phyloP scores from a whole-genome alignment of 2,113 vertebrate species.

The Pachyramphus minor region DNA sequence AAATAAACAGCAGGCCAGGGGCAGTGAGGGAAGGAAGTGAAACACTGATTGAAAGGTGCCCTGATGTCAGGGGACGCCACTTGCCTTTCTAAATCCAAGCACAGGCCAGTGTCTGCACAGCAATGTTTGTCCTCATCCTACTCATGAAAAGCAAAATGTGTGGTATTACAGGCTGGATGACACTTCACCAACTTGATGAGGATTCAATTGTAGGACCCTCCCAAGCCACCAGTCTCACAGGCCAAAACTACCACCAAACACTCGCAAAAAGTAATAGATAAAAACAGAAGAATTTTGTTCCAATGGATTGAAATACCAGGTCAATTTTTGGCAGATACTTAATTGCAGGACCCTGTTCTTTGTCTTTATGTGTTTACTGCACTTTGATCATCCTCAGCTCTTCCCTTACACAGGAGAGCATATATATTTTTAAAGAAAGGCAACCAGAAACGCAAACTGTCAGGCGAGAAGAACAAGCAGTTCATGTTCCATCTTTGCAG shows the following conservation, averaged over 20 bases:
- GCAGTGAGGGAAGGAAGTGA: not conserved
- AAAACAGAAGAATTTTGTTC: not conserved
- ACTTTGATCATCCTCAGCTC: not conserved
- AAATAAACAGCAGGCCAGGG: not conserved
- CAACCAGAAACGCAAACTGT: not conserved
- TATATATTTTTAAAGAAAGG: not conserved
- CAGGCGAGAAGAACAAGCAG: not conserved
- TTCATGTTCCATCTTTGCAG: not conserved
- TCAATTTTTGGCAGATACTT: not conserved
- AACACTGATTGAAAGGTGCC: not conserved
- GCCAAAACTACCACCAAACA: not conserved
- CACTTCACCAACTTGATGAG: not conserved
- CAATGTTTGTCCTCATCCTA: not conserved
- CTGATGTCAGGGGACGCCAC: fast-evolving
- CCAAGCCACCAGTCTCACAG: not conserved
- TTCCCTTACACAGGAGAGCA: not conserved
- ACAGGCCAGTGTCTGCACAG: not conserved
- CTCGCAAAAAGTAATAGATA: not conserved
- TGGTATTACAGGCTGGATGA: not conserved
- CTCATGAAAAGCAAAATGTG: not conserved
- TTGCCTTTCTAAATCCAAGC: not conserved
- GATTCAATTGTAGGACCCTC: not conserved
- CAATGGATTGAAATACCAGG: not conserved
- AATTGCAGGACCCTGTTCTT: not conserved
- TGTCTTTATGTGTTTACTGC: not conserved